Evolutionary conservation across 35 echinoderm and acorn worm species (phyloP).

Genomic region (Heliocidaris tuberculata): DNA sequence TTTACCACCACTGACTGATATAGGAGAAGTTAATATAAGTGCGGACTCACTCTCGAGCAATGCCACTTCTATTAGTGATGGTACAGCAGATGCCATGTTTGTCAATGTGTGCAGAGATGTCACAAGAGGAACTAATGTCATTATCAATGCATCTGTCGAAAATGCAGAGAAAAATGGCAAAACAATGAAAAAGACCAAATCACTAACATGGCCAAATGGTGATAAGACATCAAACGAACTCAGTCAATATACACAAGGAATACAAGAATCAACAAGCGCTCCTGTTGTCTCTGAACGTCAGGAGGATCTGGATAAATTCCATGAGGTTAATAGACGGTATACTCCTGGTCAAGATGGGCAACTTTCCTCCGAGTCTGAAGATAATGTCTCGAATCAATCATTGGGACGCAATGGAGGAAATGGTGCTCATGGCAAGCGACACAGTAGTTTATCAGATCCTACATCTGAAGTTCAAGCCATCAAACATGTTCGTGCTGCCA

Average conservation of each 20-base stretch:
- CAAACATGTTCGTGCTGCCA: conserved; percentile 52
- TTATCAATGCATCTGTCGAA: conserved; percentile 58
- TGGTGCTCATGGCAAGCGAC: conserved; percentile 31
- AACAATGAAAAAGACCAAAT: conserved; percentile 57
- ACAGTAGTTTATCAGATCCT: conserved; percentile 34
- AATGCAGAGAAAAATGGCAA: conserved; percentile 63
- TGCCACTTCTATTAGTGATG: conserved; percentile 67
- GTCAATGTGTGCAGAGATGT: conserved; percentile 57
- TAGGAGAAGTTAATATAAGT: conserved; percentile 49
- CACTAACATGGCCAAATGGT: conserved; percentile 68
- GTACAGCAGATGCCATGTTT: conserved; percentile 60
- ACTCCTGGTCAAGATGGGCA: background rate
- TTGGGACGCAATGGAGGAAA: background rate
- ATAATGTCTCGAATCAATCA: background rate
- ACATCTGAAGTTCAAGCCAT: conserved; percentile 25
- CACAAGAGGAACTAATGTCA: conserved; percentile 50
- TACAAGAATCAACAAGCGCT: conserved; percentile 58
- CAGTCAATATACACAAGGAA: conserved; percentile 60
- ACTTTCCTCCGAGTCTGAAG: conserved; percentile 26
- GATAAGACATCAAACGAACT: conserved; percentile 64
- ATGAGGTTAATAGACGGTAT: conserved; percentile 41
- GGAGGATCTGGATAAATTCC: conserved; percentile 52
- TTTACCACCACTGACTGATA: background rate
- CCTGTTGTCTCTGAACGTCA: conserved; percentile 64
- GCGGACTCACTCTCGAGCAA: conserved; percentile 61